Base-by-base conservation (phyloP, 2,113 vertebrate species). In the Herpailurus yagouaroundi region DNA sequence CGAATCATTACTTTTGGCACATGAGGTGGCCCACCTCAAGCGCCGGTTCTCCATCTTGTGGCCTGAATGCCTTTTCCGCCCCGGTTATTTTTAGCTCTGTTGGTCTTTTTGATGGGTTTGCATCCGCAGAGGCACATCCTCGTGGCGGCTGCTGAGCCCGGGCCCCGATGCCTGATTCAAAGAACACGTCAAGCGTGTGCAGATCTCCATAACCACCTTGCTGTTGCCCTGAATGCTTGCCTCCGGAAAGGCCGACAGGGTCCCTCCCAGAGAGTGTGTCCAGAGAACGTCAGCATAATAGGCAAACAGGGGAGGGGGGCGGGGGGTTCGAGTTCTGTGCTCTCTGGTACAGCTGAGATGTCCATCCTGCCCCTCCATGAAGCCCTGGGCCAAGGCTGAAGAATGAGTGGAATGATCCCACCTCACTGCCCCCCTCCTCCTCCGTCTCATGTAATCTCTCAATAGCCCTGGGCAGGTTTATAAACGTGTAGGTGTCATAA, bases 71-170 rank as follows among this genome's bases (percentile, higher is more conserved):
- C 86, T 91, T 86, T 79, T 27, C 27, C 33, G 48, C 50, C 38
- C 5, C 14, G 33, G 82, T 77, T 90, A 71, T 94, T 92, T 97
- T 98, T 94, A 87, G 95, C 68, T 84, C 50, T 45, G 36, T 41
- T 95, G 95, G 89, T 96, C 90, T 69, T 92, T 96, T 83, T 96
- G 94, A 95, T 81, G 92, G 89, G 91, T 31, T 55, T 29, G 33
- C 60, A 63, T 94, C 77, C 2, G 80, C 60, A 89, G 73, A 73
- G 48, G 50, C 74, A 76, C 27, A 38, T 36, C 82, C 41, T 55
- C 68, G 45, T 4, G 10, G 69, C 52, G 48, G 45, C 63, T 48
- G 31, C 73, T 89, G 21, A 36, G 29, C 45, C 52, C 1, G 1
- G 57, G 80, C 9, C 94, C 3, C 13, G n/a, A 7, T 74, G 80